phyloP scores from a whole-genome alignment of 2,797 vertebrate species.

The Acanthis flammea region DNA sequence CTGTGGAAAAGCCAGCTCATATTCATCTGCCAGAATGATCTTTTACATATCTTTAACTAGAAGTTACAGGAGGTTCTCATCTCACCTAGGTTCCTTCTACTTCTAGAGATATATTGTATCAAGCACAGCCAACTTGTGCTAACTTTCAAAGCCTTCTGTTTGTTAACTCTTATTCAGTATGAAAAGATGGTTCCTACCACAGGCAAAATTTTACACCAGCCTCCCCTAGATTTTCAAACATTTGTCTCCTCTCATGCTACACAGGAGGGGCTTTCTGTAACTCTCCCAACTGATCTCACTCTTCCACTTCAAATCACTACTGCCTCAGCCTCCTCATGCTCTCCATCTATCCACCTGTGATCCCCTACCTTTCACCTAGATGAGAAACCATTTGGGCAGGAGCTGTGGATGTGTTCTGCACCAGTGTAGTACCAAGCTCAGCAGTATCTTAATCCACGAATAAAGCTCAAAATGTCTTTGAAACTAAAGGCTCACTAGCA shows the following conservation, averaged over 20 bases:
- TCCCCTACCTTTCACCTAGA: neutral
- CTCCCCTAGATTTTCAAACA: neutral
- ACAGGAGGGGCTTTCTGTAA: neutral
- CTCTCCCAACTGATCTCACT: accelerated
- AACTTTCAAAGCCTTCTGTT: neutral
- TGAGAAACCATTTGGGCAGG: neutral
- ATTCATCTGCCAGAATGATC: neutral
- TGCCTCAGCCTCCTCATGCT: neutral
- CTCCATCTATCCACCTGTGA: neutral
- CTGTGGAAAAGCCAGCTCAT: neutral
- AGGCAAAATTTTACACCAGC: neutral
- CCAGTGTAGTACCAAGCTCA: neutral
- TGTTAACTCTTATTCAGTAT: neutral
- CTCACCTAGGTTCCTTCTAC: neutral
- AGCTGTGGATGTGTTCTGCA: neutral
- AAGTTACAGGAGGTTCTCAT: neutral
- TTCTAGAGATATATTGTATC: neutral
- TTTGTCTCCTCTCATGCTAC: neutral
- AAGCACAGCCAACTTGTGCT: neutral
- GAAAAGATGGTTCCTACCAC: neutral
- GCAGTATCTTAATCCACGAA: neutral
- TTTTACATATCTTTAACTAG: neutral
- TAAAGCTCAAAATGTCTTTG: neutral
- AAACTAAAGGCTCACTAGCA: neutral
- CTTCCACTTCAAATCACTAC: neutral